Percentiles rank a stretch among this genome's conserved stretches.
Evolutionary conservation across 2,113 vertebrate genomes (phyloP).

Genomic region (Syngnathus scovelli): DNA sequence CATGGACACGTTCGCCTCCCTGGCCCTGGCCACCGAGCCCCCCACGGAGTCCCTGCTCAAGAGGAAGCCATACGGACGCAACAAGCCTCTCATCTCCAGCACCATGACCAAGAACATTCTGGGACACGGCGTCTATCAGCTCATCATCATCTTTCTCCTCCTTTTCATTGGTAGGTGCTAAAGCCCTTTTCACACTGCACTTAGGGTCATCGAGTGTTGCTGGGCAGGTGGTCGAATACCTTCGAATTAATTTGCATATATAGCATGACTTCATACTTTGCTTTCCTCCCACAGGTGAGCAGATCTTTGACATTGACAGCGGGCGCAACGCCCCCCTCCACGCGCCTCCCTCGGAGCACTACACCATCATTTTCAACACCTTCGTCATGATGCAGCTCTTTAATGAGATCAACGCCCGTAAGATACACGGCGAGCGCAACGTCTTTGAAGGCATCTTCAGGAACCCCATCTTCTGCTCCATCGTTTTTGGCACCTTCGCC

Average conservation of each 20-base stretch:
- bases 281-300: slow-evolving; percentile 74
- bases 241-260: no score
- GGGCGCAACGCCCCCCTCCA: slow-evolving; percentile 92
- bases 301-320: slow-evolving; percentile 93
- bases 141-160: slow-evolving; percentile 88
- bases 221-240: no score
- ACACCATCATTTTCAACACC: slow-evolving; percentile 99
- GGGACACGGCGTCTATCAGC: slow-evolving; percentile 91
- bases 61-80: slow-evolving; percentile 88
- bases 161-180: slow-evolving; percentile 80
- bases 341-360: slow-evolving; percentile 94
- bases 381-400: slow-evolving; percentile 99
- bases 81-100: slow-evolving; percentile 93
- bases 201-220: no score
- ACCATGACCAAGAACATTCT: slow-evolving; percentile 99
- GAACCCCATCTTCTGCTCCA: slow-evolving; percentile 96
- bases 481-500: slow-evolving; percentile 90
- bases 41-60: slow-evolving; percentile 86
- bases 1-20: slow-evolving; percentile 95
- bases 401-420: slow-evolving; percentile 97
- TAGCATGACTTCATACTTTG: background rate
- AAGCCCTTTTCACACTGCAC: no score
- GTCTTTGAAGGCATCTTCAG: slow-evolving; percentile 96
- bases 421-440: slow-evolving; percentile 96
- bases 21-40: slow-evolving; percentile 90